Evolutionary conservation across 2,113 vertebrate species (phyloP), one percentile per base, ranked within the genome.

Genomic region (Phoenicopterus ruber): DNA sequence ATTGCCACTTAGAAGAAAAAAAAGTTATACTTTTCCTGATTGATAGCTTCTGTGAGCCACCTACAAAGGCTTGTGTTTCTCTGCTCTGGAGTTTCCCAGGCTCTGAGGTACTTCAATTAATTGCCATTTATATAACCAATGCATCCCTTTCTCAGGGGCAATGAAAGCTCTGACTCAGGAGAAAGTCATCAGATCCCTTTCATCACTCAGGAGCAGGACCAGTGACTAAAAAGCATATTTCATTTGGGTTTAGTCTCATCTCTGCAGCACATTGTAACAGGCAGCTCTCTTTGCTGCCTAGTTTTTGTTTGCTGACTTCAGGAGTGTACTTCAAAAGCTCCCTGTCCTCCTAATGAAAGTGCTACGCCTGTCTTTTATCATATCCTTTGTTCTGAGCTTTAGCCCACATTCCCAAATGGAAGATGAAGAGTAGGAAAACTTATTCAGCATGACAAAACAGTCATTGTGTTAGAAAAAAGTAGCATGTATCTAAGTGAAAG

Each of bases 81-180:
- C 71, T 54, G 65, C 81, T 96, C 59, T 79, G 86, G 94, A 93
- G 61, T 94, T 97, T 96, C 95, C 90, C 92, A 93, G 82, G 71
- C 93, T 94, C 84, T n/a, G 58, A 88, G 84, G 89, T 93, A 81
- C 86, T 94, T 90, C 86, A 96, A 54, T 93, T 90, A 97, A 96
- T 88, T 95, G 90, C 20, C 85, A 77, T 94, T 95, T 94, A 69
- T 97, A 87, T 69, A 97, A 97, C 80, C 44, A 79, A 34, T 74
- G 77, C 86, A 84, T 76, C 55, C 65, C 72, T 93, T 97, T 93
- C 95, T 96, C 93, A 46, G 72, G 76, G 83, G 65, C 47, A 96
- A 86, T 90, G 82, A 95, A 95, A 95, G 72, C 85, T 95, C 74
- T 96, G 94, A 96, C 92, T 96, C 96, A 96, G 87, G 95, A 97